phyloP scores from a whole-genome alignment of 2,113 vertebrate genomes.

The Petrocephalus zakoni region DNA sequence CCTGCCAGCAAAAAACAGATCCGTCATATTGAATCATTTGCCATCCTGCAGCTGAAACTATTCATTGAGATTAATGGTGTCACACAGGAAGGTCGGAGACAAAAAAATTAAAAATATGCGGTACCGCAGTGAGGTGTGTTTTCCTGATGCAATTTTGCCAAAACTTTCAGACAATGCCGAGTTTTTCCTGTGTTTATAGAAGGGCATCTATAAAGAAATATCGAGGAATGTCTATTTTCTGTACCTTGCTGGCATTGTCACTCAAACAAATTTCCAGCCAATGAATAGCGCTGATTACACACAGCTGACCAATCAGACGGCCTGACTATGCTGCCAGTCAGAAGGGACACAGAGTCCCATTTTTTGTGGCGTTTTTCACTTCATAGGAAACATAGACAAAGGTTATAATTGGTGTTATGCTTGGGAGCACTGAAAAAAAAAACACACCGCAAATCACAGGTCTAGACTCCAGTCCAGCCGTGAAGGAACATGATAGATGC shows the following conservation, averaged over 20 bases:
- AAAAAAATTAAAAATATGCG: neutral
- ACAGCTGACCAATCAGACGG: neutral
- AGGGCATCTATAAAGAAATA: neutral
- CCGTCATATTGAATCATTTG: constrained; percentile 6
- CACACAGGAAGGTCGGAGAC: neutral
- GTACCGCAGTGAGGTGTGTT: neutral
- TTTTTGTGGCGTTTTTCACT: neutral
- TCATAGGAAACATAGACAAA: neutral
- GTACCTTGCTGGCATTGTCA: neutral
- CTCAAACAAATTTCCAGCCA: neutral
- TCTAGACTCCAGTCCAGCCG: neutral
- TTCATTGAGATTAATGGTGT: neutral
- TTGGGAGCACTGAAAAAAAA: neutral
- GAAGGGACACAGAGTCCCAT: neutral
- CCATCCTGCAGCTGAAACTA: neutral
- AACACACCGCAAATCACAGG: neutral
- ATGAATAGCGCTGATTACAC: neutral
- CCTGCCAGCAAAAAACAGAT: neutral
- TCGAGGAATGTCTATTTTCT: neutral
- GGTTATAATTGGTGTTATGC: neutral
- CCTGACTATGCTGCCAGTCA: neutral
- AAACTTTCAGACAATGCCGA: neutral
- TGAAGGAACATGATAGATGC: neutral
- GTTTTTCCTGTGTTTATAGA: neutral
- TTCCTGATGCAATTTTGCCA: neutral